Percentiles rank a stretch among this genome's conserved stretches.
These are phyloP conservation scores for Caenorhabditis angaria DNA, from an alignment of 2,888 invertebrate species.

Conservation along the genomic window DNA sequence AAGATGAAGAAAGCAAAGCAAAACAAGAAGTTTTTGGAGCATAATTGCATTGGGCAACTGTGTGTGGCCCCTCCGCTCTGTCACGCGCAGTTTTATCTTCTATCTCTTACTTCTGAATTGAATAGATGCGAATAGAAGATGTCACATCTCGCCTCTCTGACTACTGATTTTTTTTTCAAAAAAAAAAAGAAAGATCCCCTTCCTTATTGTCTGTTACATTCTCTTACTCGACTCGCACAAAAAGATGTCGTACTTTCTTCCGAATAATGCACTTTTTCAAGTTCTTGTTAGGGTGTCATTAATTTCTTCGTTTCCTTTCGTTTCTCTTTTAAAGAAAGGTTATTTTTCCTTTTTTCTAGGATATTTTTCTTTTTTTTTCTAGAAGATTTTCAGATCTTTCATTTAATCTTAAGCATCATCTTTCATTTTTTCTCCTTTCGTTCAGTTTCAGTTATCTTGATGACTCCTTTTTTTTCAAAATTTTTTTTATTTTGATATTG, in stretches of 20 bases:
- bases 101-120: background rate
- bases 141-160: constrained; percentile 1
- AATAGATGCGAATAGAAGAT: constrained; percentile 9
- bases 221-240: background rate
- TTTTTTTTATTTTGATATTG: no score
- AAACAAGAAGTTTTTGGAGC: constrained; percentile 7
- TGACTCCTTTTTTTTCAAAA: no score
- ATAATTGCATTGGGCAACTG: constrained; percentile 17
- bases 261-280: background rate
- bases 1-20: constrained; percentile 8
- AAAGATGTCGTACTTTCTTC: background rate
- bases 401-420: no score
- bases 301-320: background rate
- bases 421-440: no score
- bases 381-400: no score
- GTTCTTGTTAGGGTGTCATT: background rate
- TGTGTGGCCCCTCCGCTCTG: constrained; percentile 9
- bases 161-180: constrained; percentile 3
- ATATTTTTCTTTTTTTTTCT: no score
- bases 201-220: background rate
- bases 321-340: no score
- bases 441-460: no score
- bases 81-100: constrained; percentile 8
- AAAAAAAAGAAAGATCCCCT: background rate
- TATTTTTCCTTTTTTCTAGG: no score